A percentile compares a stretch with the other conserved stretches of the same genome.
phyloP scores from a whole-genome alignment of 2,113 vertebrate genomes.

The Andinoacara biseriatus region DNA sequence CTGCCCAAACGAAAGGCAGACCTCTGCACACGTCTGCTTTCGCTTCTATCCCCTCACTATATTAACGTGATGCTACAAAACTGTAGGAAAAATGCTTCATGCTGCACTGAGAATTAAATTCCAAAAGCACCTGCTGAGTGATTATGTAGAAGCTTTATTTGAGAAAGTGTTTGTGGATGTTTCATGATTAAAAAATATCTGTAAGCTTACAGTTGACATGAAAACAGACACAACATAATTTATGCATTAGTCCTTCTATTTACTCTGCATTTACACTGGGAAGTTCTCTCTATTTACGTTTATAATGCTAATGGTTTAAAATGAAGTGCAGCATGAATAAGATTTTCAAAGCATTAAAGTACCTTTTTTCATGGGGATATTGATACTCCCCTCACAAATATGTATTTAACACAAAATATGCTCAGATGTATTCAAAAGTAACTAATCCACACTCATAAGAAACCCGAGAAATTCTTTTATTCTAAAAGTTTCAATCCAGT shows the following conservation, averaged over 20 bases:
- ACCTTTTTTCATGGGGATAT: not conserved
- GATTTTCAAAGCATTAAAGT: not conserved
- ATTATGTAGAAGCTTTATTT: not conserved
- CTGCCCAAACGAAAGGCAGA: slow-evolving; percentile 73
- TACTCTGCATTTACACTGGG: not conserved
- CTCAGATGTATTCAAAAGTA: not conserved
- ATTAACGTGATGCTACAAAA: slow-evolving; percentile 6
- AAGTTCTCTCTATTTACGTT: not conserved
- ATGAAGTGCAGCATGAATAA: not conserved
- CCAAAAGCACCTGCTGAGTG: not conserved
- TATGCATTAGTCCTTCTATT: not conserved
- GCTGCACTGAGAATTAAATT: not conserved
- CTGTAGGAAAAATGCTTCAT: not conserved
- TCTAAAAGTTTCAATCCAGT: not conserved
- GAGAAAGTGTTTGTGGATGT: not conserved
- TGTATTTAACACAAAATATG: not conserved
- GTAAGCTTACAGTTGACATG: not conserved
- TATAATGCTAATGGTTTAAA: not conserved
- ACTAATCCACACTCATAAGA: not conserved
- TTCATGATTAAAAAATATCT: not conserved
- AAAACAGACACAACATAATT: not conserved
- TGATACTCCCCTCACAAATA: not conserved
- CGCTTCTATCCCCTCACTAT: slow-evolving; percentile 30
- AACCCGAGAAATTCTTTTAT: not conserved
- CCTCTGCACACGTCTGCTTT: slow-evolving; percentile 9